phyloP scores from a whole-genome alignment of 1,140 invertebrate genomes.

The Lepidurus couesii region DNA sequence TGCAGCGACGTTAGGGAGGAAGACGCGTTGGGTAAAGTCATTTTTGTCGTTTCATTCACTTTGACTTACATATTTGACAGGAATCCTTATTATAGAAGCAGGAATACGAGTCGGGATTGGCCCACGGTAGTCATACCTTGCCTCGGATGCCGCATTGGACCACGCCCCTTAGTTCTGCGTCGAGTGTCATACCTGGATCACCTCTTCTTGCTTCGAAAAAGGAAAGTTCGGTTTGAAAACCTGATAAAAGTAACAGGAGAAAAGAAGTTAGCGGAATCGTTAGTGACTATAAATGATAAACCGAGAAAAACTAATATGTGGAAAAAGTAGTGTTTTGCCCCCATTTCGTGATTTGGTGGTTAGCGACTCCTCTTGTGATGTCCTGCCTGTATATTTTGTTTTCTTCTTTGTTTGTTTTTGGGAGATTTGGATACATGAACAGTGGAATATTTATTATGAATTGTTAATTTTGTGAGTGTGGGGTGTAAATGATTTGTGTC shows the following conservation, averaged over 20 bases:
- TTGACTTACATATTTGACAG: not conserved
- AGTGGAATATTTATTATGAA: not conserved
- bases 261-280: not conserved
- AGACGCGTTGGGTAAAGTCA: slow-evolving; percentile 16
- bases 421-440: not conserved
- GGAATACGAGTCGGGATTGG: slow-evolving; percentile 8
- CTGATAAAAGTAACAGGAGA: not conserved
- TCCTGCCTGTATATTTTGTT: not conserved
- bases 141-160: slow-evolving; percentile 16
- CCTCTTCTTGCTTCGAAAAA: slow-evolving; percentile 1
- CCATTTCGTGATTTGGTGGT: slow-evolving; percentile 3
- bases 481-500: slow-evolving; percentile 2
- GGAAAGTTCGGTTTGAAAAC: slow-evolving; percentile 26
- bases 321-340: not conserved
- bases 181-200: not conserved
- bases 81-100: slow-evolving; percentile 8
- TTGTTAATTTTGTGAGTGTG: not conserved
- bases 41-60: slow-evolving; percentile 9
- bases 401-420: not conserved
- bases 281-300: not conserved
- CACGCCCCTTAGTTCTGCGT: not conserved
- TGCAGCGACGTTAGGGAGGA: slow-evolving; percentile 19
- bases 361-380: not conserved
- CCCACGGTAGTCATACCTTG: not conserved
- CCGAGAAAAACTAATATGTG: not conserved